phyloP scores from a whole-genome alignment of 1,140 invertebrate species.

The Cyclargus thomasi region DNA sequence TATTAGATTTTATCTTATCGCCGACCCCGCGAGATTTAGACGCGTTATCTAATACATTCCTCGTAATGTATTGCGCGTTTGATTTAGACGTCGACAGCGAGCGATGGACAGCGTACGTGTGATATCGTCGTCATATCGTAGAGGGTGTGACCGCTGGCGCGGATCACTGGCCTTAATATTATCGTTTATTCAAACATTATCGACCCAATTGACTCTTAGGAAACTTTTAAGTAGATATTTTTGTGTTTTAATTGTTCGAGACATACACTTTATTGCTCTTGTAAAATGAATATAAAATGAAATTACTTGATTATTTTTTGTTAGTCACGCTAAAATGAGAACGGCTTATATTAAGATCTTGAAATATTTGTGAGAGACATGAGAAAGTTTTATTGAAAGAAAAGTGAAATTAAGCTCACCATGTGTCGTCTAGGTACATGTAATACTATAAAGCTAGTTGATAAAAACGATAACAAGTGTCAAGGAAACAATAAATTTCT shows the following conservation, averaged over 20 bases:
- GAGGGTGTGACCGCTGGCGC: slow-evolving; percentile 36
- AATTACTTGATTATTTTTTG: too few relatives aligned
- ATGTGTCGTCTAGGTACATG: too few relatives aligned
- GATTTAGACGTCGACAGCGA: slow-evolving; percentile 13
- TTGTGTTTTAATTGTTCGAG: not conserved
- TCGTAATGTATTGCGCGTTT: not conserved
- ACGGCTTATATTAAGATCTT: too few relatives aligned
- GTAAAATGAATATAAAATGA: too few relatives aligned
- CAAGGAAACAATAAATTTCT: too few relatives aligned
- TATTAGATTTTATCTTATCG: slow-evolving; percentile 16
- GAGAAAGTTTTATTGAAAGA: too few relatives aligned
- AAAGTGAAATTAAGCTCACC: too few relatives aligned
- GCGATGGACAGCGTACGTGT: slow-evolving; percentile 25
- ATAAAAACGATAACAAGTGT: too few relatives aligned
- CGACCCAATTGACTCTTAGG: slow-evolving; percentile 49
- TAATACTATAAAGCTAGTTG: too few relatives aligned
- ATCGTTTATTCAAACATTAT: slow-evolving; percentile 54
- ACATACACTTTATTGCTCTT: too few relatives aligned
- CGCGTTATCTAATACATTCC: not conserved
- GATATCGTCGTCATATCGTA: slow-evolving; percentile 31
- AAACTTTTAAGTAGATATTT: slow-evolving; percentile 38
- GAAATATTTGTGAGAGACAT: too few relatives aligned
- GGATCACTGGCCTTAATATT: slow-evolving; percentile 51
- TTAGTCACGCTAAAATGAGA: too few relatives aligned
- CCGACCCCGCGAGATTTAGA: not conserved